phyloP scores from a whole-genome alignment of 2,113 vertebrate genomes.

The Eleginops maclovinus region DNA sequence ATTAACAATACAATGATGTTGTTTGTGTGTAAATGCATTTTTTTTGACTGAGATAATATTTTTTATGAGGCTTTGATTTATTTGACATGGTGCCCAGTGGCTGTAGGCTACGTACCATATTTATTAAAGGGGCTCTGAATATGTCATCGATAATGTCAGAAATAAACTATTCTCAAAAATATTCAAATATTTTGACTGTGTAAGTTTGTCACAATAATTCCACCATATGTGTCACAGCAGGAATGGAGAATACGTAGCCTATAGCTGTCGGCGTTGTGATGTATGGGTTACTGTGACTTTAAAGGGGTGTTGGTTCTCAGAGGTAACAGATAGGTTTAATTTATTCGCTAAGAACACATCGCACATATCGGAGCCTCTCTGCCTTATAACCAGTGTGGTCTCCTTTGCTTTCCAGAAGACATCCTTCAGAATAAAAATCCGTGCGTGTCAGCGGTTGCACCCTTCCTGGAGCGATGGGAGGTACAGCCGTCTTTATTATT shows the following conservation, averaged over 20 bases:
- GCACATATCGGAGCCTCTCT: slow-evolving; percentile 37
- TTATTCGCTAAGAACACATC: slow-evolving; percentile 54
- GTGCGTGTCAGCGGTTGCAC: slow-evolving; percentile 27
- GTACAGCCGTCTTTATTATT: slow-evolving; percentile 45
- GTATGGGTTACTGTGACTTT: slow-evolving; percentile 74
- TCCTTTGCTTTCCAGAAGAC: not conserved
- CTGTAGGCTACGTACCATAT: not conserved
- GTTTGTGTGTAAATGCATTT: not conserved
- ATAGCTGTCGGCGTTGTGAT: not conserved
- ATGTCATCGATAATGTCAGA: not conserved
- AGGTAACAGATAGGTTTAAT: slow-evolving; percentile 73
- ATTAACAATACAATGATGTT: not conserved
- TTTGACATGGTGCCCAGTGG: slow-evolving; percentile 2
- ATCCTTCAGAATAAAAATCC: slow-evolving; percentile 9
- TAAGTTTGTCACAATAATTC: not conserved
- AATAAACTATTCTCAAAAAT: not conserved
- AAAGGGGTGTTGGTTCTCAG: slow-evolving; percentile 79
- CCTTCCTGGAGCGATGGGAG: slow-evolving; percentile 77
- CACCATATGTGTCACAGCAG: not conserved
- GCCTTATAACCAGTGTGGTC: not conserved
- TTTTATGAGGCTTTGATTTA: slow-evolving; percentile 6
- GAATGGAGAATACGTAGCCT: not conserved
- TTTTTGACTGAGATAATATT: not conserved
- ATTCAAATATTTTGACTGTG: not conserved
- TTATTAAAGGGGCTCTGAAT: not conserved